These are phyloP conservation scores for Tenthredo distinguenda DNA, from an alignment of 2,888 invertebrate species.

Conservation along the genomic window DNA sequence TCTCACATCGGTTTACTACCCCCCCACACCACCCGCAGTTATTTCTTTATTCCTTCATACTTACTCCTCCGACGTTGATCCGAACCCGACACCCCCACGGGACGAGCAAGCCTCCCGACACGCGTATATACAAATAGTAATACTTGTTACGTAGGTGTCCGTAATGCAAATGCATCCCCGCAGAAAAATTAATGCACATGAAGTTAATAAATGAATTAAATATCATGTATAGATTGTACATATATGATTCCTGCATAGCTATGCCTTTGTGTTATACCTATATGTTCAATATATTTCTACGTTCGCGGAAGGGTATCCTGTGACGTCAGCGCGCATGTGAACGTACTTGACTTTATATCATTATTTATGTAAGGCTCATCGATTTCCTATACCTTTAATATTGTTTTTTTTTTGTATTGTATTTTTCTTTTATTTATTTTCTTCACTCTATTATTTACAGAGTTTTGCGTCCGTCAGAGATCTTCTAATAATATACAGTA, in stretches of 20 bases:
- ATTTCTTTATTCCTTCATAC: constrained; percentile 7
- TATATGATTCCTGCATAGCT: neutral
- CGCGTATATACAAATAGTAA: neutral
- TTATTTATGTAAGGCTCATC: constrained; percentile 1
- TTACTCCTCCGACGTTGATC: neutral
- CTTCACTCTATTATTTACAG: neutral
- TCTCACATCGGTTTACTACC: neutral
- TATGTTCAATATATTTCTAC: neutral
- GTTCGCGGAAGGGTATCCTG: neutral
- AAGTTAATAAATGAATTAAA: neutral
- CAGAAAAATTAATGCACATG: neutral
- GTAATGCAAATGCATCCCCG: neutral
- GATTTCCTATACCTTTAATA: neutral
- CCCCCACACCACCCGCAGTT: neutral
- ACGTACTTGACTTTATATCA: neutral
- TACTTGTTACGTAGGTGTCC: neutral
- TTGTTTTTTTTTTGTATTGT: neutral
- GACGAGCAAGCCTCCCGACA: neutral
- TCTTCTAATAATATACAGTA: no score
- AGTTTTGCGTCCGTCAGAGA: no score
- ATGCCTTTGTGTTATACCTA: neutral
- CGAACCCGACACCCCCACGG: neutral
- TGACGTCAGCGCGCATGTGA: neutral
- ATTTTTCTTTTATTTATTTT: neutral
- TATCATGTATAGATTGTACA: neutral